These are phyloP conservation scores for Apocrypta bakeri DNA, from an alignment of 1,140 invertebrate genomes.

Conservation along the genomic window DNA sequence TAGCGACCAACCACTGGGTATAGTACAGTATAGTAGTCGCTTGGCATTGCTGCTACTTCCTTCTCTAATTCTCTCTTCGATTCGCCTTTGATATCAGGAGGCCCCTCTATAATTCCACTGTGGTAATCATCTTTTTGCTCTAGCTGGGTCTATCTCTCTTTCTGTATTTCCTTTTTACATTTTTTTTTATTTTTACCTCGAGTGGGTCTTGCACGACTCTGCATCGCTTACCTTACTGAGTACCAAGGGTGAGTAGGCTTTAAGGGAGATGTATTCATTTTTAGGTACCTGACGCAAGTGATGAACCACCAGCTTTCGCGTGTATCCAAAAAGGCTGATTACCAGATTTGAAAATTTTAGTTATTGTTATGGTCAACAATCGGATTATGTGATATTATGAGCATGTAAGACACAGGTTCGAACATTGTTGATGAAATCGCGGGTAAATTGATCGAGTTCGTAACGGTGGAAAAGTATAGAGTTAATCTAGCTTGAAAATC, in stretches of 20 bases:
- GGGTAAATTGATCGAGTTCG: slow-evolving; percentile 4
- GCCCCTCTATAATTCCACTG: slow-evolving; percentile 27
- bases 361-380: not conserved
- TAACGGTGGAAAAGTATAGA: slow-evolving; percentile 2
- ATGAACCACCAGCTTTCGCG: no score
- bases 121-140: not conserved
- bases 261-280: no score
- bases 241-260: no score
- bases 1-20: not conserved
- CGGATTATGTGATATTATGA: not conserved
- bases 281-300: no score
- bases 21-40: not conserved
- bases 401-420: not conserved
- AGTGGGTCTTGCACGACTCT: not conserved
- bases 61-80: slow-evolving; percentile 50
- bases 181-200: not conserved
- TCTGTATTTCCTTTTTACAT: not conserved
- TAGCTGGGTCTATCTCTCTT: slow-evolving; percentile 46
- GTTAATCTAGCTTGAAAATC: slow-evolving; percentile 32
- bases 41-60: not conserved
- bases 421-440: slow-evolving; percentile 3
- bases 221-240: no score
- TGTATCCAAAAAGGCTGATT: not conserved
- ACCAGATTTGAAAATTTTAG: no score
- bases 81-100: slow-evolving; percentile 44